Evolutionary conservation across 2,888 invertebrate genomes (phyloP).

Genomic region (Tipula lateralis): DNA sequence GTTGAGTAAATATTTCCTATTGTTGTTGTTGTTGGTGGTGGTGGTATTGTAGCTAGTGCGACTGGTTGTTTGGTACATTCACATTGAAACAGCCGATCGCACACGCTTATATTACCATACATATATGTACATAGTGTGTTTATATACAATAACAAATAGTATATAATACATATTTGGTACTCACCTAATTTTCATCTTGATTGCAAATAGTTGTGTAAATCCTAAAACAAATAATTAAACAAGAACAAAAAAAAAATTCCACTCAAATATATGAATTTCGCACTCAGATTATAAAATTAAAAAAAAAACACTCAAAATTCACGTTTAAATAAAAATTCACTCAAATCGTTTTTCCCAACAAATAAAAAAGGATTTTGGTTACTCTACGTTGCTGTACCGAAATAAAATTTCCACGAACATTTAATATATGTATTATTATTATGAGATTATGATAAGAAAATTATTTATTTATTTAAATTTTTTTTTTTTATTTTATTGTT

Average conservation of each 20-base stretch:
- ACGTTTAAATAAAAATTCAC: not conserved
- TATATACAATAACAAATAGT: not conserved
- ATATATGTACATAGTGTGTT: not conserved
- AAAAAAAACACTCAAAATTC: slow-evolving; percentile 12
- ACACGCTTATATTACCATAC: not conserved
- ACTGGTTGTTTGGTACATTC: not conserved
- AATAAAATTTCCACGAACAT: not conserved
- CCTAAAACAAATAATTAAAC: not conserved
- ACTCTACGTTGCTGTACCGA: too few species aligned
- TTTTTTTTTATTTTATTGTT: not conserved
- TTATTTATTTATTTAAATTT: not conserved
- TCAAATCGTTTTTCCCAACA: not conserved
- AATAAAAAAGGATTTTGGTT: not conserved
- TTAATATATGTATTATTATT: not conserved
- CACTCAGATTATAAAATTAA: not conserved
- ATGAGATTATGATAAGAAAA: not conserved
- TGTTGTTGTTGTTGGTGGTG: not conserved
- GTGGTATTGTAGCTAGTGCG: not conserved
- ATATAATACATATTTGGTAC: not conserved
- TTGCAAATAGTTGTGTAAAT: not conserved
- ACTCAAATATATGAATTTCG: not conserved
- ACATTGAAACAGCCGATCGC: not conserved
- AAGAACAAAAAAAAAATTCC: not conserved
- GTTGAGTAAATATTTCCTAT: not conserved
- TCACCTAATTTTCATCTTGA: not conserved